Evolutionary conservation across 2,797 vertebrate species (phyloP), one percentile per base, ranked within the genome.

Genomic region (Poeciliopsis turneri): DNA sequence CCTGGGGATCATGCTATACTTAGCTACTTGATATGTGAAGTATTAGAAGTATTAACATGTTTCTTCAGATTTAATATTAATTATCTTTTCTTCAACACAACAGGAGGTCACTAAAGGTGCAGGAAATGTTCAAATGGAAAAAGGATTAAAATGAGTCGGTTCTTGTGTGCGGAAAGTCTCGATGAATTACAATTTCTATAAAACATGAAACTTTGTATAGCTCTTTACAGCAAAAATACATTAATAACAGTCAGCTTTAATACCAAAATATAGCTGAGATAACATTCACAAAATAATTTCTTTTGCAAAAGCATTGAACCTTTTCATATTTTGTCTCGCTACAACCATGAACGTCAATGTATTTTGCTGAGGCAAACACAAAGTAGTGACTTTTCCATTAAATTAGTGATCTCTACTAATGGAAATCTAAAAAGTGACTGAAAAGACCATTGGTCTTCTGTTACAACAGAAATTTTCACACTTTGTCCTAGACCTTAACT

Each of bases 61-160:
- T 83, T 15, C 79, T 86, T 83, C 53, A 81, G 12, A 43, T 86
- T 28, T 77, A n/a, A 74, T 68, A 57, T 59, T 61, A 88, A 83
- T 66, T 3, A n/a, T 49, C 51, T 81, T 89, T 90, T 87, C 73
- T 87, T 77, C 9, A 49, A 36, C 87, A 57, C 88, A 82, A 83
- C 80, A 77, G 88, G 91, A 15, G 76, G 73, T 81, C 23, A 82
- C 84, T 84, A 85, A 83, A 73, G n/a, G 36, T 3, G 20, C 70
- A 83, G 20, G 5, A 77, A 86, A 73, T 28, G 2, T 9, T 74
- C 16, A 72, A 80, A 70, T 2, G 68, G 68, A 28, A 82, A 80
- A 88, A 41, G 79, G 80, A 92, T 80, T 89, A 81, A 80, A 71
- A 61, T 11, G 12, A 61, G 11, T 74, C 1, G 74, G 83, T 74